These are phyloP conservation scores for Macaca mulatta DNA, from an alignment of 2,113 vertebrate genomes.

Conservation along the genomic window DNA sequence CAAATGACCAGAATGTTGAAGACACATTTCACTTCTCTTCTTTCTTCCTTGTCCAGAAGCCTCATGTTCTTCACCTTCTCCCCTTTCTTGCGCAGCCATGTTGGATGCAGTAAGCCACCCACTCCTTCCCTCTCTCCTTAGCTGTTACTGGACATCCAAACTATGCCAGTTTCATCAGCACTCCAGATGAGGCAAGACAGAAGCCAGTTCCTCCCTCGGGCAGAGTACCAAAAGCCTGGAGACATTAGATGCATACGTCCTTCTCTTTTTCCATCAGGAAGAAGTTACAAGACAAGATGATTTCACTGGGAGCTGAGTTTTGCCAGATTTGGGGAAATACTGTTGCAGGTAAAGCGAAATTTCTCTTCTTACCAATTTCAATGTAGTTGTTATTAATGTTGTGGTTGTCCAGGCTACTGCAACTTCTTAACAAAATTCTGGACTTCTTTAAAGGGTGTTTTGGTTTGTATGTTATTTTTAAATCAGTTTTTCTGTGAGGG, in stretches of 20 bases:
- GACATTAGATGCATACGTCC: not conserved
- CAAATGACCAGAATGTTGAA: no score
- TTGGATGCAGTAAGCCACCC: not conserved
- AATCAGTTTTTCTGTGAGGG: not conserved
- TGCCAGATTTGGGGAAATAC: not conserved
- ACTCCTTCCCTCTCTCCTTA: not conserved
- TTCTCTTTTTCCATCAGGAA: not conserved
- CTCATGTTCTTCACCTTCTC: not conserved
- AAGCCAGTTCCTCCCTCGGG: not conserved
- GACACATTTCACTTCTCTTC: not conserved
- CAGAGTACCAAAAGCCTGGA: no score
- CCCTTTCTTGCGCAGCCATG: no score
- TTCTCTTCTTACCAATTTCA: not conserved
- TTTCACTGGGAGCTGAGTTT: not conserved
- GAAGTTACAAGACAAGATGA: not conserved
- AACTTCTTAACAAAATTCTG: not conserved
- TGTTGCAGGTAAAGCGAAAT: not conserved
- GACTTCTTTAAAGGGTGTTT: not conserved
- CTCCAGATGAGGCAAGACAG: not conserved
- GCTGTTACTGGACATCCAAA: no score
- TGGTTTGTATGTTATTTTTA: not conserved
- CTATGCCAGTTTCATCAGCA: not conserved
- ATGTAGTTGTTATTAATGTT: not conserved
- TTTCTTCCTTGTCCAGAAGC: not conserved
- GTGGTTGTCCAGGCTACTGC: not conserved